Evolutionary conservation across 2,113 vertebrate genomes (phyloP).

Genomic region (Caranx ignobilis): DNA sequence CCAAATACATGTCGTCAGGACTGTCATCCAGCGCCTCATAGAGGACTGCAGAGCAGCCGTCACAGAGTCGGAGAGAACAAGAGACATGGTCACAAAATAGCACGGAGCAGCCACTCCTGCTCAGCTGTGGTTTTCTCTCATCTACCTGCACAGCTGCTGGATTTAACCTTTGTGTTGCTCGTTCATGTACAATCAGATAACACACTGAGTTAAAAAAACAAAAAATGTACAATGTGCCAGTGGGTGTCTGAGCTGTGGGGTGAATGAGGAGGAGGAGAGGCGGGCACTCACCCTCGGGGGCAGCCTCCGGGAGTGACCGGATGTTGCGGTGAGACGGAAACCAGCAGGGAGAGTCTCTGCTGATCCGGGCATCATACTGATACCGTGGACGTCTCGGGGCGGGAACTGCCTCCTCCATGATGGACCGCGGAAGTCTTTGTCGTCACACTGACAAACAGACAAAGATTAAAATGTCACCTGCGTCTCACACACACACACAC

Average conservation of each 20-base stretch:
- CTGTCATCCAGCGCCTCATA: constrained; percentile 85
- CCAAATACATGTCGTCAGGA: constrained; percentile 86
- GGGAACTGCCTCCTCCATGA: constrained; percentile 98
- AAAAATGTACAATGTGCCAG: neutral
- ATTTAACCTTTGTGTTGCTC: constrained; percentile 13
- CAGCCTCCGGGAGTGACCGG: constrained; percentile 93
- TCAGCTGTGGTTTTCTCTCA: constrained; percentile 13
- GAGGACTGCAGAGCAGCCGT: constrained; percentile 81
- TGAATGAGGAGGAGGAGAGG: neutral
- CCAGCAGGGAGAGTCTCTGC: constrained; percentile 97
- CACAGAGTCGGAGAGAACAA: constrained; percentile 75
- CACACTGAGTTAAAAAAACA: neutral
- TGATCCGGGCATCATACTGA: constrained; percentile 99
- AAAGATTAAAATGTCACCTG: too few relatives aligned
- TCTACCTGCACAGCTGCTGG: constrained; percentile 19
- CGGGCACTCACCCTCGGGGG: constrained; percentile 88
- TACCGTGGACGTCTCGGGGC: constrained; percentile 94
- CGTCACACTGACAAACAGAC: constrained; percentile 84
- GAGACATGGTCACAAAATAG: constrained; percentile 76
- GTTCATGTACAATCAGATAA: neutral
- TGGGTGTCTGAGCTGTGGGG: neutral
- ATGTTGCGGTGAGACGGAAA: constrained; percentile 94
- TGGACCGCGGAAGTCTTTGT: constrained; percentile 93
- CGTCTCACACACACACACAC: neutral
- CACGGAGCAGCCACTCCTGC: constrained; percentile 22